Evolutionary conservation across 1,140 invertebrate genomes (phyloP).

Genomic region (Saccostrea glomerata): DNA sequence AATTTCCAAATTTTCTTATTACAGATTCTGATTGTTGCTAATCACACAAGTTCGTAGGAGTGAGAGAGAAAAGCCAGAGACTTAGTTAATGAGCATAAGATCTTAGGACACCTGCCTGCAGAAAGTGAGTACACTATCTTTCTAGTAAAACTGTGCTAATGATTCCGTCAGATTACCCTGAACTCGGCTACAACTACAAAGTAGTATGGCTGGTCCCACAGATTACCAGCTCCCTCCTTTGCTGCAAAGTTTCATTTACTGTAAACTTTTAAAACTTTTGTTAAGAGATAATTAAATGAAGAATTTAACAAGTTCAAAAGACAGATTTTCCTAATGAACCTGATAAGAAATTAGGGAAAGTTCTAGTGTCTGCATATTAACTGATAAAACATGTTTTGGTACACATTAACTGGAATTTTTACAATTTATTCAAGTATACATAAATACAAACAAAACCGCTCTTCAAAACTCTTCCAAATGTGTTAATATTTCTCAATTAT

Average conservation of each 20-base stretch:
- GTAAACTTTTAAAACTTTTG: conserved; percentile 1
- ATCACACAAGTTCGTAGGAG: neutral
- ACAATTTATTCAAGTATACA: neutral
- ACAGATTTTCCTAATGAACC: conserved; percentile 3
- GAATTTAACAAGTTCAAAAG: conserved; percentile 30
- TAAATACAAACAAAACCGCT: neutral
- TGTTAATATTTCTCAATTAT: neutral
- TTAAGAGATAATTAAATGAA: conserved; percentile 29
- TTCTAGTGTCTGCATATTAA: conserved; percentile 4
- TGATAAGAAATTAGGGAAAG: conserved; percentile 2
- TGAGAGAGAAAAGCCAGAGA: neutral
- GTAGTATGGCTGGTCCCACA: neutral
- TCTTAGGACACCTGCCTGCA: conserved; percentile 5
- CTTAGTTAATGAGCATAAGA: neutral
- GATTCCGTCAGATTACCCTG: neutral
- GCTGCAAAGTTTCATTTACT: neutral
- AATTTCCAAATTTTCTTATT: neutral
- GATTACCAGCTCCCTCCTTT: neutral
- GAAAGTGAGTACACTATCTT: conserved; percentile 13
- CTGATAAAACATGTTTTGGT: neutral
- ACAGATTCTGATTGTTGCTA: conserved; percentile 23
- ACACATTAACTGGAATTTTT: neutral
- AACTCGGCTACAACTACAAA: neutral
- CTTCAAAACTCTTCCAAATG: neutral
- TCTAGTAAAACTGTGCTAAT: conserved; percentile 4